Base-by-base conservation (phyloP, 2,888 invertebrate genomes). In the Cyclophora punctaria region DNA sequence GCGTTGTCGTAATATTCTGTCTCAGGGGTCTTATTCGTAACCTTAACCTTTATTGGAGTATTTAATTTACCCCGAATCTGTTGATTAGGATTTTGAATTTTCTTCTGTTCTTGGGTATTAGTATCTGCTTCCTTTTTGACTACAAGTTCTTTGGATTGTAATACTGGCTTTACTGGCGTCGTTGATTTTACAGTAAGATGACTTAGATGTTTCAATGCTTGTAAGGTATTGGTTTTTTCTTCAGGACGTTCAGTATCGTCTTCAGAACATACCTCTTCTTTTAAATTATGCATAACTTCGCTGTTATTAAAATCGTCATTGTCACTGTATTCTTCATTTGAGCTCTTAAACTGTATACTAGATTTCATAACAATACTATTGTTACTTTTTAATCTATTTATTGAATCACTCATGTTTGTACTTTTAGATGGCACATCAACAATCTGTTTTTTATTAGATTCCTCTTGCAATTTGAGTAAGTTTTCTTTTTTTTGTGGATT, bases 181-280 rank as follows among this genome's bases (percentile, higher is more conserved):
- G 48, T 64, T 46, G 82, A 57, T 66, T 83, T 85, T 3, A 85
- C 67, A 45, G 59, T 62, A 34, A 65, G 55, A 52, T 65, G 60
- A 50, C 56, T 62, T 42, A 65, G 57, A 57, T 57, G 58, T 49
- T 57, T 60, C 40, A 62, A 53, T 44, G 56, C 56, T 40, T 55
- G 52, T 7, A 58, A 35, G 6, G 64, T 37, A 5, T 37, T 37
- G 37, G 4, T 37, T 37, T 37, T 37, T 20, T 20, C 20, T 20
- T 20, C 20, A 20, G 20, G 20, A 20, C 2, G 20, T 20, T 20
- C 20, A 5, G 37, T 5, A 5, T 37, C 37, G 5, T 37, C 37
- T 37, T 37, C 37, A 37, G 37, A 37, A 37, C n/a, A 20, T 7
- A 20, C 7, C 4, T 43, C 7, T 43, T 45, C 20, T 47, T 47